phyloP scores from a whole-genome alignment of 2,113 vertebrate genomes.

The Pungitius pungitius region DNA sequence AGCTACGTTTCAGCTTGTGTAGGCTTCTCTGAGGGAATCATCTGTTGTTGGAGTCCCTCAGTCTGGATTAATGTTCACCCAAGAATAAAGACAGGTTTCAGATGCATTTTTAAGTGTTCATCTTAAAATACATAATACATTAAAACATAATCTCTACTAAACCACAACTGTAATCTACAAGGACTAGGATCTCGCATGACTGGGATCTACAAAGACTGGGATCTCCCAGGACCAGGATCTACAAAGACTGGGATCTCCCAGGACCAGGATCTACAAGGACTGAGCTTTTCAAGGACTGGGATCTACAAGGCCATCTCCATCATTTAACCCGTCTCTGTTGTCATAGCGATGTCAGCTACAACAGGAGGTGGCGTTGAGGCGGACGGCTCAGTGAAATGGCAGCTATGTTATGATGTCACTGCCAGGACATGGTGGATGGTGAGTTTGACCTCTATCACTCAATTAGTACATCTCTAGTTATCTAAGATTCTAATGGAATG shows the following conservation, averaged over 20 bases:
- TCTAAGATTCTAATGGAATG: background rate
- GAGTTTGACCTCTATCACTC: constrained; percentile 78
- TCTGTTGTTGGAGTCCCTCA: background rate
- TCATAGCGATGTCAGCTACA: constrained; percentile 49
- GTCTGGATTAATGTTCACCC: background rate
- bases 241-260: background rate
- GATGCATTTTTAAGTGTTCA: constrained; percentile 5
- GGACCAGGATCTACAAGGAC: background rate
- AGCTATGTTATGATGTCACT: constrained; percentile 88
- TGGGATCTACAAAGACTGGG: background rate
- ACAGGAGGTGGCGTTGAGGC: constrained; percentile 37
- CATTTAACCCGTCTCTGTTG: constrained; percentile 4
- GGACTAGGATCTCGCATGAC: background rate
- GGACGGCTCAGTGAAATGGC: constrained; percentile 85
- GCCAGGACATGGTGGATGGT: constrained; percentile 97
- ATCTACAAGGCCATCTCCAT: constrained; percentile 24
- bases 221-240: background rate
- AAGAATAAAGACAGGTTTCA: background rate
- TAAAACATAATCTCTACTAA: background rate
- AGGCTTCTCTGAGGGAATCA: background rate
- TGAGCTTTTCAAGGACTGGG: background rate
- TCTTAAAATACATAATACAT: background rate
- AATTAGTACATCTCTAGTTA: background rate
- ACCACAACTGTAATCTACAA: constrained; percentile 2
- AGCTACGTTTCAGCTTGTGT: constrained; percentile 6